Conservation (phyloP, 2,888 invertebrate genomes). For the Machimus rusticus region DNA sequence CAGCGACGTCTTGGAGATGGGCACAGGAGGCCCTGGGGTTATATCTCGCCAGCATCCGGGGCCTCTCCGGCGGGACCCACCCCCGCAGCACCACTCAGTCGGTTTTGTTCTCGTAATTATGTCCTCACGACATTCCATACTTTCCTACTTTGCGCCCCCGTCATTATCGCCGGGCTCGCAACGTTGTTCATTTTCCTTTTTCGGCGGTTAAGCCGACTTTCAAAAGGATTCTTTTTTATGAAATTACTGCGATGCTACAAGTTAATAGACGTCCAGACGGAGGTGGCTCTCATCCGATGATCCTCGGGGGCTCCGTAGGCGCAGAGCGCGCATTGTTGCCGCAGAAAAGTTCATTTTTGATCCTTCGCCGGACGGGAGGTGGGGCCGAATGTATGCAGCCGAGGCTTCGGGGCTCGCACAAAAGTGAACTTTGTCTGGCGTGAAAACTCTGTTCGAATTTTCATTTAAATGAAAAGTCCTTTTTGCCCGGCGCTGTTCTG, state of each 20-base stretch:
- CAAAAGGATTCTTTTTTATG: conserved; percentile 21
- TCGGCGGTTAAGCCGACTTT: neutral
- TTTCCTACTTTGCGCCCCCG: neutral
- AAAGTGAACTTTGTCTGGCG: conserved; percentile 32
- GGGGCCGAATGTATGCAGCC: neutral
- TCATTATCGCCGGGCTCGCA: neutral
- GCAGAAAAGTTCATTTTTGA: neutral
- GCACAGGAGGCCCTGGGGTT: neutral
- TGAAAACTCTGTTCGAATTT: conserved; percentile 5
- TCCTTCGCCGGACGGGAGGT: neutral
- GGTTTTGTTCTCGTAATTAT: conserved; percentile 20
- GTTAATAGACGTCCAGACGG: conserved; percentile 34
- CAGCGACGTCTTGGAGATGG: neutral
- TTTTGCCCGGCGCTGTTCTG: neutral
- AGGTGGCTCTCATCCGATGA: neutral
- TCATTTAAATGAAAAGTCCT: conserved; percentile 28
- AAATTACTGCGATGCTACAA: conserved; percentile 31
- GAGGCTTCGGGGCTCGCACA: neutral
- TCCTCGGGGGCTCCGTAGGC: neutral
- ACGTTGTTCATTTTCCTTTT: conserved; percentile 27
- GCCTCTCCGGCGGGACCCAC: neutral
- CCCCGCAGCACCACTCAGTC: neutral
- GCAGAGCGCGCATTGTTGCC: neutral
- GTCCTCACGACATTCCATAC: conserved; percentile 3
- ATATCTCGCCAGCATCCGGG: neutral